Evolutionary conservation across 2,113 vertebrate species (phyloP).

Genomic region (Nesogale talazaci): DNA sequence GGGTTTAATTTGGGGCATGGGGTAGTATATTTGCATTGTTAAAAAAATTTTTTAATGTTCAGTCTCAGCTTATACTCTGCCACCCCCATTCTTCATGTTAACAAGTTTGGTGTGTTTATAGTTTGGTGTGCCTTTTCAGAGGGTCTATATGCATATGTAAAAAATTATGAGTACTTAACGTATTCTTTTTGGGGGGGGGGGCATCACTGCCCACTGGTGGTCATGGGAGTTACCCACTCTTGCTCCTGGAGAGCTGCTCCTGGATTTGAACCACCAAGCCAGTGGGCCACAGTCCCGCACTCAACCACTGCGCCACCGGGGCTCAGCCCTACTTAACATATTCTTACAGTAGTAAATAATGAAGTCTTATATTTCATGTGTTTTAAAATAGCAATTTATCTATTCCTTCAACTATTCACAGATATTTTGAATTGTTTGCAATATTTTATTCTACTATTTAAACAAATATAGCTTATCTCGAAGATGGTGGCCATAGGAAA

Average conservation of each 20-base stretch:
- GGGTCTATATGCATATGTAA: neutral
- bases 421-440: conserved; percentile 4
- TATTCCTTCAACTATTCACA: neutral
- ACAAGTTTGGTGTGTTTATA: too few relatives aligned
- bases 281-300: too few relatives aligned
- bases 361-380: neutral
- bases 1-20: neutral
- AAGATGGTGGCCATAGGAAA: neutral
- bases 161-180: neutral
- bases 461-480: neutral
- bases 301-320: too few relatives aligned
- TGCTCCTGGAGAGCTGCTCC: too few relatives aligned
- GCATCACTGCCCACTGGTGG: too few relatives aligned
- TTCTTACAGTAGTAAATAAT: neutral
- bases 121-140: conserved; percentile 5
- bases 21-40: neutral
- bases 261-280: too few relatives aligned
- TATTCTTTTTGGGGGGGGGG: too few relatives aligned
- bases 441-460: neutral
- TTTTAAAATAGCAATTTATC: conserved; percentile 30
- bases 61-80: neutral
- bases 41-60: neutral
- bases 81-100: neutral
- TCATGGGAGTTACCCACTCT: too few relatives aligned
- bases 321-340: too few relatives aligned